Evolutionary conservation across 2,797 vertebrate genomes (phyloP), one percentile per base, ranked within the genome.

Genomic region (Sphenopsis melanotis): DNA sequence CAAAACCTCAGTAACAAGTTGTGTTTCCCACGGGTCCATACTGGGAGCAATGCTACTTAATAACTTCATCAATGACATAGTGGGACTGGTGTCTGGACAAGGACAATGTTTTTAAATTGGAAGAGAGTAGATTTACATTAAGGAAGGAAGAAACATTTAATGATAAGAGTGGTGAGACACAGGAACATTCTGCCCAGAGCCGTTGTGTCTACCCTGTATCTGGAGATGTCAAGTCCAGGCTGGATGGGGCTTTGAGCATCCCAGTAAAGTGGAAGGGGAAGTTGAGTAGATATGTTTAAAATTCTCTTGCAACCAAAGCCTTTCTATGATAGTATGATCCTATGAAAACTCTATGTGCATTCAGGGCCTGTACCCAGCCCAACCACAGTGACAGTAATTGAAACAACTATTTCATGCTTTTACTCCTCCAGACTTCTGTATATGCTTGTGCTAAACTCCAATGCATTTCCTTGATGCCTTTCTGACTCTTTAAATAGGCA

Each of bases 121-220:
- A 55, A 72, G 34, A 64, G 4, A 15, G 12, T 37, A 55, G 15
- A 39, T 49, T 82, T 71, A 82, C 5, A 29, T 50, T 32, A 46
- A 42, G 32, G 13, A 63, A 64, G 13, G 47, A 70, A 74, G 15
- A 74, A 77, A 20, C 12, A 19, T 39, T 60, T 77, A 10, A 36
- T 1, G 0, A 2, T 32, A 22, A 30, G 26, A 7, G 19, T 26
- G 23, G 30, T 61, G 34, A 55, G 42, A 15, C 20, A 22, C 0
- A 1, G 29, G 12, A 37, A 39, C 2, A 19, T 12, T 24, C 16
- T 59, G 10, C 27, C 19, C 23, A 34, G 47, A 57, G n/a, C 46
- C 4, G 1, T 0, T 65, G 30, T 61, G 32, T 11, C 8, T 44
- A 11, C 3, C 6, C 12, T 10, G 1, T 52, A 16, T 2, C 4